Percentiles rank a stretch among this genome's conserved stretches.
phyloP scores from a whole-genome alignment of 2,888 invertebrate genomes.

The Epistrophe eligans region DNA sequence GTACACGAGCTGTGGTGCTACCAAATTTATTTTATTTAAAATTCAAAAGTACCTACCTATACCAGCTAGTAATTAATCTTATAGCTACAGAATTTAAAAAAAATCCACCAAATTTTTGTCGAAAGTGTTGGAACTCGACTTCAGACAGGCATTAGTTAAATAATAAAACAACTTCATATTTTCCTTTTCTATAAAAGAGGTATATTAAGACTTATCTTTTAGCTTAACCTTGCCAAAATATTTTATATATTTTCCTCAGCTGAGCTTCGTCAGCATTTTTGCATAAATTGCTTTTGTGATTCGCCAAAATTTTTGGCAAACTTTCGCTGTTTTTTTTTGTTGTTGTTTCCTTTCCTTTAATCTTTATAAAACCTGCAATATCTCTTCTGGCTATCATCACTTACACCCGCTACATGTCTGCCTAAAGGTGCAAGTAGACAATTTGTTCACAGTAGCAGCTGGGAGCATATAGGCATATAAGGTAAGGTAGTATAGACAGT shows the following conservation, averaged over 20 bases:
- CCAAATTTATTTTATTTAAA: no score
- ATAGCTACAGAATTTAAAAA: no score
- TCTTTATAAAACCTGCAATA: constrained; percentile 26
- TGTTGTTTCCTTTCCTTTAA: constrained; percentile 4
- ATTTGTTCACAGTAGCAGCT: constrained; percentile 3
- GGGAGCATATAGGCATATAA: neutral
- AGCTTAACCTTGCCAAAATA: constrained; percentile 4
- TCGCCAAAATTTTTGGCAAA: constrained; percentile 61
- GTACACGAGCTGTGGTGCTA: no score
- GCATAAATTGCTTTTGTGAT: constrained; percentile 54
- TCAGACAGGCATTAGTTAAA: neutral
- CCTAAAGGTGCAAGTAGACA: constrained; percentile 48
- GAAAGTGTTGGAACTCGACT: neutral
- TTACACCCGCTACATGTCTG: constrained; percentile 32
- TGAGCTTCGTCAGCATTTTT: constrained; percentile 20
- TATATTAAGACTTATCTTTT: neutral
- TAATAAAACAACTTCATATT: neutral
- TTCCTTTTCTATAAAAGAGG: neutral
- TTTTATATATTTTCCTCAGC: neutral
- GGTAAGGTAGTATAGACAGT: constrained; percentile 5
- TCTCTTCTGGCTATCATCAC: constrained; percentile 32
- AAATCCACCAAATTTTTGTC: neutral
- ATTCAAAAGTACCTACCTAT: no score
- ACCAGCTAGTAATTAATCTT: no score
- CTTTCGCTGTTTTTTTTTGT: constrained; percentile 31